These are phyloP conservation scores for Chlorodrepanis virens DNA, from an alignment of 2,113 vertebrate genomes.

Conservation along the genomic window DNA sequence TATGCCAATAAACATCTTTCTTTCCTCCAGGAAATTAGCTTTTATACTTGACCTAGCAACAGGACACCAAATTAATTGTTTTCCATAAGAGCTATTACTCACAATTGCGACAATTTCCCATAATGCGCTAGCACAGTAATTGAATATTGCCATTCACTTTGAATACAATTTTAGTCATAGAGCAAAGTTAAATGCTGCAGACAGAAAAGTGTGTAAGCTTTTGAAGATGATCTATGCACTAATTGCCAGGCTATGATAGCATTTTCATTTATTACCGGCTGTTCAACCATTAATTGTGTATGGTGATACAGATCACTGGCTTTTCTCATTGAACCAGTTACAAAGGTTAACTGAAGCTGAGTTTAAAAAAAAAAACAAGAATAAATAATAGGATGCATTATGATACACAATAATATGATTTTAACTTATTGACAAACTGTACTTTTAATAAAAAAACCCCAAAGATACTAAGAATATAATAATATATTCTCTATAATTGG, in stretches of 20 bases:
- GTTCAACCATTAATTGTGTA: slow-evolving; percentile 62
- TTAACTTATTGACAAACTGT: not conserved
- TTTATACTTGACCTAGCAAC: slow-evolving; percentile 75
- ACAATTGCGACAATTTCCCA: slow-evolving; percentile 68
- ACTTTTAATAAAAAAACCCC: not conserved
- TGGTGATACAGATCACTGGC: slow-evolving; percentile 52
- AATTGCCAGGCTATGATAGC: slow-evolving; percentile 59
- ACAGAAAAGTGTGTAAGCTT: slow-evolving; percentile 43
- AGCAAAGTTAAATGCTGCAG: slow-evolving; percentile 53
- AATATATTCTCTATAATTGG: not conserved
- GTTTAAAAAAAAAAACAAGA: not conserved
- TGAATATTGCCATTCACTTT: slow-evolving; percentile 66
- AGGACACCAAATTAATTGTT: slow-evolving; percentile 74
- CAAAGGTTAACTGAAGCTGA: slow-evolving; percentile 59
- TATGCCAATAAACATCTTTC: slow-evolving; percentile 54
- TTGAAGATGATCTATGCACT: slow-evolving; percentile 68
- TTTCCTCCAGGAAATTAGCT: slow-evolving; percentile 63
- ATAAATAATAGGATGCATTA: not conserved
- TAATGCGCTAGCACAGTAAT: slow-evolving; percentile 40
- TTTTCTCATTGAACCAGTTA: slow-evolving; percentile 62
- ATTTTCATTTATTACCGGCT: slow-evolving; percentile 70
- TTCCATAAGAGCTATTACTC: slow-evolving; percentile 72
- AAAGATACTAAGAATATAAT: not conserved
- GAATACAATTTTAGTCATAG: slow-evolving; percentile 62
- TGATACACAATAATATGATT: not conserved